Evolutionary conservation across 1,140 invertebrate genomes (phyloP), one percentile per base, ranked within the genome.

Genomic region (Coboldia fuscipes): DNA sequence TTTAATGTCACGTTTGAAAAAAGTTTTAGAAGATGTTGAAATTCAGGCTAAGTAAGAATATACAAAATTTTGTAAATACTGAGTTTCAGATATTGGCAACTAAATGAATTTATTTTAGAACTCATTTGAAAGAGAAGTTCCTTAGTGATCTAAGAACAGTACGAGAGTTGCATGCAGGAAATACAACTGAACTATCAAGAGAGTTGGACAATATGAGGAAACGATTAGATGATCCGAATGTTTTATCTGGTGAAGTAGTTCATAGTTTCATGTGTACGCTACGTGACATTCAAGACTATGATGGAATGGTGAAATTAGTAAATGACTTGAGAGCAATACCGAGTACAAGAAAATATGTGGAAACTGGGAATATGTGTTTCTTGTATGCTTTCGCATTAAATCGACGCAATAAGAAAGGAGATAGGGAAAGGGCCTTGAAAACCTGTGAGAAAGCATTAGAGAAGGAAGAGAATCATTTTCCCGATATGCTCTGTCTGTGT

Each of bases 51-150:
- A 85, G 78, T 83, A 62, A 58, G 61, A 4, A n/a, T 34, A 9
- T 33, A 33, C 13, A 13, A 20, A 4, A 31, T 22, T 22, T 26
- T 5, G 4, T 20, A 22, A 33, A 34, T 15, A 27, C 20, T 1
- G 14, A 20, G n/a, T 8, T 13, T 21, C 19, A 18, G 10, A 37
- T 20, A 18, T 30, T 37, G 33, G 17, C 28, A 29, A 36, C n/a
- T 15, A 37, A 34, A 30, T 43, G 33, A 32, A 33, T 45, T 18
- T 16, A n/a, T 39, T 48, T 34, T 51, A 90, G 86, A 59, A 84
- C 84, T 5, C 92, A 98, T 54, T 80, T 96, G 60, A 92, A 94
- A 54, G 94, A 99, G 54, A 97, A 97, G 58, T 98, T 98, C 62
- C 57, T 98, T 28, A 64, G 74, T 16, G 94, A 99, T 62, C 62